Percentiles rank a stretch among this genome's conserved stretches.
These are phyloP conservation scores for Rhabdornis inornatus DNA, from an alignment of 2,113 vertebrate species.

Conservation along the genomic window DNA sequence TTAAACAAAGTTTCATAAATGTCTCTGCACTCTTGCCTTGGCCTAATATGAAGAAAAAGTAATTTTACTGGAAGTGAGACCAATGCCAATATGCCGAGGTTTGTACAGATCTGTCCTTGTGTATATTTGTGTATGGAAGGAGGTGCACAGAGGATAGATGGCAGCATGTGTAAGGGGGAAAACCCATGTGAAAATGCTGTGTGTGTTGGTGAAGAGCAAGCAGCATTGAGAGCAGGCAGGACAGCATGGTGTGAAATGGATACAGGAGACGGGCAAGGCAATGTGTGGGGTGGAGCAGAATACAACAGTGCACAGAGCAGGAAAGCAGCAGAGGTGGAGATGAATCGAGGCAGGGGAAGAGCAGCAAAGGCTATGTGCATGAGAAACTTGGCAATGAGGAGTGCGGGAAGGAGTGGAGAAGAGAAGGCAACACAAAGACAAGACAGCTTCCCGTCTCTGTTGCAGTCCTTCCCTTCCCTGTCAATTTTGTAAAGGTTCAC, in stretches of 20 bases:
- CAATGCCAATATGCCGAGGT: conserved; percentile 38
- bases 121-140: background rate
- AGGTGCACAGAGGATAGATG: background rate
- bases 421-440: background rate
- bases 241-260: background rate
- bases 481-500: background rate
- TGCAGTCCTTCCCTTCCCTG: background rate
- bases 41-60: conserved; percentile 81
- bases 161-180: background rate
- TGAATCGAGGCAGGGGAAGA: background rate
- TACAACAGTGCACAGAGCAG: background rate
- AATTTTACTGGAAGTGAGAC: conserved; percentile 79
- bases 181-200: rapidly evolving
- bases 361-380: background rate
- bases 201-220: background rate
- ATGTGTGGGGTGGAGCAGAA: background rate
- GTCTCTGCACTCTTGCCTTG: conserved; percentile 78
- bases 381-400: background rate
- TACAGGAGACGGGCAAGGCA: background rate
- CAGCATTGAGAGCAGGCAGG: background rate
- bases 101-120: conserved; percentile 6
- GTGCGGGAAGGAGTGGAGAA: background rate
- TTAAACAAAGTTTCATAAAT: conserved; percentile 91
- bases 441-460: background rate
- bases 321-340: background rate